These are phyloP conservation scores for Hemicrepidius hirtus DNA, from an alignment of 2,888 invertebrate genomes.

Conservation along the genomic window DNA sequence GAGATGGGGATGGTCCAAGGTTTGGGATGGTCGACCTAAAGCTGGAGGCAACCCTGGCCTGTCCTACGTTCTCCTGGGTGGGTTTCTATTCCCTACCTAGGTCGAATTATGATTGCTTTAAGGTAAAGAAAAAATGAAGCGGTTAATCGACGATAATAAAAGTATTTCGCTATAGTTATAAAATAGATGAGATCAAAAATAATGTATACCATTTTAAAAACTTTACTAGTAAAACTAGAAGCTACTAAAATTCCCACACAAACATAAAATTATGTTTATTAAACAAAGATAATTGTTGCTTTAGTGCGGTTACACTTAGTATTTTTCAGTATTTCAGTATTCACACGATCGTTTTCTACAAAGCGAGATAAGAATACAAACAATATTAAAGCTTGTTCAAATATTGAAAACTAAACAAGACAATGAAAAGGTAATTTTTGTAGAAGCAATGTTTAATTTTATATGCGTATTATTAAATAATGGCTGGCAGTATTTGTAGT, in stretches of 20 bases:
- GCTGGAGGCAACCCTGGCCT: too few species aligned
- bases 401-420: not conserved
- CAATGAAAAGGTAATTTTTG: not conserved
- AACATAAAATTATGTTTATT: not conserved
- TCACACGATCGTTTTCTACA: constrained; percentile 11
- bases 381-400: not conserved
- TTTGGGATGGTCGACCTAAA: too few species aligned
- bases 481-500: constrained; percentile 6
- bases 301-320: constrained; percentile 7
- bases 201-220: not conserved
- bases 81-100: too few species aligned
- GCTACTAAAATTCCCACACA: not conserved
- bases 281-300: not conserved
- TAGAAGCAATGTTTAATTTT: not conserved
- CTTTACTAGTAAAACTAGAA: not conserved
- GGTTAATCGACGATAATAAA: too few species aligned
- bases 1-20: too few species aligned
- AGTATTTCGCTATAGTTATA: too few species aligned
- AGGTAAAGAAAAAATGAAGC: too few species aligned
- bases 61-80: too few species aligned
- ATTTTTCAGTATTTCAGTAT: constrained; percentile 1
- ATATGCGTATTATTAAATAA: not conserved
- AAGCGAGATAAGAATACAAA: constrained; percentile 7
- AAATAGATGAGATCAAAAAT: not conserved
- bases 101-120: too few species aligned